These are phyloP conservation scores for Novumbra hubbsi DNA, from an alignment of 2,797 vertebrate species.

Conservation along the genomic window DNA sequence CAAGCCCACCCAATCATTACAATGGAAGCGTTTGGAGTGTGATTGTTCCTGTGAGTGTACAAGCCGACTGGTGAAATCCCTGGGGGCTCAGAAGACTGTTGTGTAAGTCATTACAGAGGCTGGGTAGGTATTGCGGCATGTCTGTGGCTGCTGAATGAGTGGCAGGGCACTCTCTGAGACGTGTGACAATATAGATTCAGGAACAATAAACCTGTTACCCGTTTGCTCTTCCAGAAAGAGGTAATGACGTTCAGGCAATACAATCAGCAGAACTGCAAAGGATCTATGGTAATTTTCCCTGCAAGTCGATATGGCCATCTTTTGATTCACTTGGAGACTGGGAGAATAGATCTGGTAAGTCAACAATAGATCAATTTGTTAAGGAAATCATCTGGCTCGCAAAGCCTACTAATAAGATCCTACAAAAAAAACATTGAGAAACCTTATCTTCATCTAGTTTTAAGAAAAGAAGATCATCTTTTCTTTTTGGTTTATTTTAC, in stretches of 20 bases:
- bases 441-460: background rate
- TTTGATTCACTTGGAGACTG: background rate
- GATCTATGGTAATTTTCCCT: background rate
- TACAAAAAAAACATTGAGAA: background rate
- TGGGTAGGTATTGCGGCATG: background rate
- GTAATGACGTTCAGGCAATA: background rate
- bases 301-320: background rate
- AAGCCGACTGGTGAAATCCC: background rate
- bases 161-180: background rate
- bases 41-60: background rate
- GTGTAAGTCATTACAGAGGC: background rate
- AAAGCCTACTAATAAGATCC: background rate
- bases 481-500: conserved; percentile 58
- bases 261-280: background rate
- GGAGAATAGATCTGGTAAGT: too few relatives aligned
- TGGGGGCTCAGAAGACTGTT: background rate
- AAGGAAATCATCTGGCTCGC: too few relatives aligned
- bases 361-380: too few relatives aligned
- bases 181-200: background rate
- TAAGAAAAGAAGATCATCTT: conserved; percentile 26
- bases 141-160: background rate
- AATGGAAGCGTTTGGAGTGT: background rate
- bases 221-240: background rate
- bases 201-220: conserved; percentile 3
- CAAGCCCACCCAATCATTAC: background rate